Evolutionary conservation across 2,113 vertebrate species (phyloP), one percentile per base, ranked within the genome.

Genomic region (Gadus chalcogrammus): DNA sequence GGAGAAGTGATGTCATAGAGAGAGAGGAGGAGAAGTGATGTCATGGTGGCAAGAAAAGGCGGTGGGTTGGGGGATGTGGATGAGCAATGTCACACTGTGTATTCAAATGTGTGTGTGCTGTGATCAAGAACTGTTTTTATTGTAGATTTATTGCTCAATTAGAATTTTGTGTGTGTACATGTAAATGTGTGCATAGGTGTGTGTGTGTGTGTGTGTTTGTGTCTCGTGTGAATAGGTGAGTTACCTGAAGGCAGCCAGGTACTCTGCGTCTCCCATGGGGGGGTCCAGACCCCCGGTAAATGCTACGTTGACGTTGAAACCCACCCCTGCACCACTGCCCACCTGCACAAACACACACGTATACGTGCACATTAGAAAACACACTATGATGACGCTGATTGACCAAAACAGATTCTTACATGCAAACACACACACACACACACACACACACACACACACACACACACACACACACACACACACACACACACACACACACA

Each of bases 221-320:
- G 65, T 13, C 15, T 42, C 31, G 28, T 15, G 56, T 18, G 4
- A 5, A 20, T 2, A 65, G 7, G 22, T 4, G 22, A 15, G 62
- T 91, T 88, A 99, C 97, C 97, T 97, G 92, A 98, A 99, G 75
- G 97, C 97, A 20, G 96, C 92, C 83, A 99, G 84, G 87, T 99
- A 98, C 74, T 99, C 97, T 0, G 88, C 88, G 0, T 99, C 97
- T 68, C 95, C 95, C 94, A 98, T 98, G 1, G 96, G 96, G 0
- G 96, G 97, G 11, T 97, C 95, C 0, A 99, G 93, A 22, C 97
- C 97, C 0, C 97, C 96, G 0, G 96, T 95, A 82, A 98, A 98
- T 12, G 97, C 97, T 72, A 99, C 94, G 55, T 99, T 99, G 68
- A 99, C 94, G 0, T 96, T 99, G 81, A 98, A 98, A 24, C 97